Evolutionary conservation across 2,888 invertebrate genomes (phyloP).

Genomic region (Laothoe populi): DNA sequence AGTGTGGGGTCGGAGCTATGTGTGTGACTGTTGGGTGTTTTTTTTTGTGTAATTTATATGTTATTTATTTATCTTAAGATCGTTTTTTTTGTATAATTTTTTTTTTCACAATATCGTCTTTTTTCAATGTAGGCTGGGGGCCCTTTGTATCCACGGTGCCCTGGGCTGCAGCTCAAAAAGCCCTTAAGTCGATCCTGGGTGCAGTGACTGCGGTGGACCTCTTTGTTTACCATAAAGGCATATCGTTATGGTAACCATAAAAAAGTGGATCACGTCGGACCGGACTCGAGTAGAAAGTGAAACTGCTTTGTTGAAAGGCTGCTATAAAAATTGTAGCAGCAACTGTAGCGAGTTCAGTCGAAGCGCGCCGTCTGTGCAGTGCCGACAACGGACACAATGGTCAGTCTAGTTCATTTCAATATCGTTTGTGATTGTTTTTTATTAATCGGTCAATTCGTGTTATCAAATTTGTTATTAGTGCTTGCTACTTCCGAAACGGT

Average conservation of each 20-base stretch:
- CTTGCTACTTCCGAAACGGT: conserved; percentile 1
- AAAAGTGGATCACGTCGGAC: conserved; percentile 76
- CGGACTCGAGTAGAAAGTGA: conserved; percentile 79
- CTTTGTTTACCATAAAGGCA: conserved; percentile 66
- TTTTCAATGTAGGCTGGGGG: no score
- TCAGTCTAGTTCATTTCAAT: conserved; percentile 67
- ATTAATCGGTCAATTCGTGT: conserved; percentile 32
- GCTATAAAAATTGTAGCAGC: conserved; percentile 79
- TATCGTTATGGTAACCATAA: conserved; percentile 56
- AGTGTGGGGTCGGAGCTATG: no score
- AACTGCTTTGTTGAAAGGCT: conserved; percentile 66
- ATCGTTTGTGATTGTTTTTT: conserved; percentile 61
- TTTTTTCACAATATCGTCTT: no score
- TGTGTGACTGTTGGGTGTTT: no score
- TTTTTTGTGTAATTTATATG: no score
- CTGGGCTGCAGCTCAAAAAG: no score
- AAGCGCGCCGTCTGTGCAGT: conserved; percentile 58
- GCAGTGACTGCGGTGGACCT: no score
- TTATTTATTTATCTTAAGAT: no score
- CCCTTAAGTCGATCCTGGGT: no score
- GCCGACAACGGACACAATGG: conserved; percentile 66
- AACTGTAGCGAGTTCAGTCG: conserved; percentile 66
- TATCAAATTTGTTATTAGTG: conserved; percentile 14
- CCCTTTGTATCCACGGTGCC: no score
- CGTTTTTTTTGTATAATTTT: no score